Conservation (phyloP, 2,113 vertebrate species). For the Cyphomyrus discorhynchus region DNA sequence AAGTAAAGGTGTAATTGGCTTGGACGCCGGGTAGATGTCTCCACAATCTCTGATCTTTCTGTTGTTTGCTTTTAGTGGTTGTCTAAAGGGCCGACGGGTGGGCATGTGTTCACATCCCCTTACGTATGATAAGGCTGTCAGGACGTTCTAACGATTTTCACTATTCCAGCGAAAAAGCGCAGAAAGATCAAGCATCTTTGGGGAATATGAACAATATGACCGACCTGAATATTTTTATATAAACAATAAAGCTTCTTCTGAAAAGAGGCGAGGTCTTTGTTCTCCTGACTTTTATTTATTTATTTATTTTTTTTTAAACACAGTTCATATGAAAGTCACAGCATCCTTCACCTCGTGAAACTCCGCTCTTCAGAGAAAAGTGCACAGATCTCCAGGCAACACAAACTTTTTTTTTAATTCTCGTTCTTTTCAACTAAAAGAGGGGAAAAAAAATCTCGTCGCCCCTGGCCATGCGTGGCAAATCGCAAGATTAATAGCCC, state of each 20-base stretch:
- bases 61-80: neutral
- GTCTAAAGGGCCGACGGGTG: neutral
- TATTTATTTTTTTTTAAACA: conserved; percentile 29
- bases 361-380: conserved; percentile 57
- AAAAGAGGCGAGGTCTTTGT: neutral
- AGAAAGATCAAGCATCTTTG: neutral
- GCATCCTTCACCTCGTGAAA: conserved; percentile 53
- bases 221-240: conserved; percentile 3
- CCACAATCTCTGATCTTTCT: neutral
- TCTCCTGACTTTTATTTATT: neutral
- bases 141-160: neutral
- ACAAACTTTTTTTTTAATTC: conserved; percentile 46
- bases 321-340: conserved; percentile 53
- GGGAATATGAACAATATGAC: neutral
- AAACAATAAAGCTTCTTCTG: neutral
- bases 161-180: neutral
- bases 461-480: conserved; percentile 53
- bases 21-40: neutral
- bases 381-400: conserved; percentile 50
- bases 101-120: neutral
- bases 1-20: neutral
- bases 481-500: conserved; percentile 57
- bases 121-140: neutral
- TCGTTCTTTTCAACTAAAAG: conserved; percentile 42
- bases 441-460: conserved; percentile 32